These are phyloP conservation scores for Chrysocyon brachyurus DNA, from an alignment of 2,797 vertebrate species.

Conservation along the genomic window DNA sequence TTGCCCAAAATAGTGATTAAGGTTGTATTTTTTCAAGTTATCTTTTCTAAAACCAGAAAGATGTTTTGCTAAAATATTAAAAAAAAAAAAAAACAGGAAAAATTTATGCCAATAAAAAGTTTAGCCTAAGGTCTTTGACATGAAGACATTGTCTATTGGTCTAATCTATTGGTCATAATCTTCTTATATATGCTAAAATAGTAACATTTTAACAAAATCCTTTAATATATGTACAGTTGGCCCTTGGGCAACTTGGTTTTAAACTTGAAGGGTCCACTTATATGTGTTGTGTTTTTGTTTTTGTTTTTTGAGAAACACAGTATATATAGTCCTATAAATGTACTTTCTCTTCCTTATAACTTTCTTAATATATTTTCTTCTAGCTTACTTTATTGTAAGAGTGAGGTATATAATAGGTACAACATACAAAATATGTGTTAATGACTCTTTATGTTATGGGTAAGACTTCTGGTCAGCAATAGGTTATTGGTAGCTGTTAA, in stretches of 20 bases:
- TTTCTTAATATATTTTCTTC: not conserved
- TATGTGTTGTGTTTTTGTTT: not conserved
- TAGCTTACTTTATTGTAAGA: not conserved
- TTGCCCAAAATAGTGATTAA: not conserved
- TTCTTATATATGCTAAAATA: not conserved
- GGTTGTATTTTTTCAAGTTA: not conserved
- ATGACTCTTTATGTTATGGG: not conserved
- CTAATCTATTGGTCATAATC: not conserved
- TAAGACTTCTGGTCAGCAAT: not conserved
- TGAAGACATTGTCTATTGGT: not conserved
- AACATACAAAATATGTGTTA: not conserved
- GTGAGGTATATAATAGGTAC: not conserved
- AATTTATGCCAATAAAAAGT: not conserved
- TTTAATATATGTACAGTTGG: not conserved
- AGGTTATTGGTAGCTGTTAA: not conserved
- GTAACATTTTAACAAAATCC: not conserved
- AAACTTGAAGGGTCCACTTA: not conserved
- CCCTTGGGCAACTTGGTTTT: not conserved
- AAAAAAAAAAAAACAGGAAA: not conserved
- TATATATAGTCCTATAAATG: not conserved
- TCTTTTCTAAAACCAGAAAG: not conserved
- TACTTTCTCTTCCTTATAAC: not conserved
- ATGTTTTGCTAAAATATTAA: not conserved
- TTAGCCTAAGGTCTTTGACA: not conserved
- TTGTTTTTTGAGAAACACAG: not conserved